Evolutionary conservation across 2,113 vertebrate species (phyloP).

Genomic region (Boulengeromyrus knoepffleri): DNA sequence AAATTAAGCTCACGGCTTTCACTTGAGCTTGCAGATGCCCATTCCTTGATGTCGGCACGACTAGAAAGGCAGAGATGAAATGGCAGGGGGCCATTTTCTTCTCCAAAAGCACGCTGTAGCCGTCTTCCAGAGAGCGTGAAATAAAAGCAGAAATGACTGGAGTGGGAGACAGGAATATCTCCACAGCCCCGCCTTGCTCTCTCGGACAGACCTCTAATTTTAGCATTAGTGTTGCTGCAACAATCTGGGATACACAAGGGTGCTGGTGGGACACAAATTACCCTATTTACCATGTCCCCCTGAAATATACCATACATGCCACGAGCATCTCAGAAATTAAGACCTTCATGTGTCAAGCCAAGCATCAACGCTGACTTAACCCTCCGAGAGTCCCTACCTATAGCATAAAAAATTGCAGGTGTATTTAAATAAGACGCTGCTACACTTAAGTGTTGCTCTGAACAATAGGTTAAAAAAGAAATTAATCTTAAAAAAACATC

Average conservation of each 20-base stretch:
- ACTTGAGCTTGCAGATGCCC: neutral
- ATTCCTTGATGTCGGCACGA: neutral
- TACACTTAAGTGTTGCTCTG: neutral
- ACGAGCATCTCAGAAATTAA: neutral
- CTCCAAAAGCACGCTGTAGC: neutral
- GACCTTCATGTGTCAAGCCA: neutral
- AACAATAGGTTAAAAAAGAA: neutral
- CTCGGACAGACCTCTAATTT: conserved; percentile 28
- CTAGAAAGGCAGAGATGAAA: neutral
- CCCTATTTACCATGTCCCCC: neutral
- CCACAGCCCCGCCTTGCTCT: neutral
- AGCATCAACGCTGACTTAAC: neutral
- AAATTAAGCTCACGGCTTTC: neutral
- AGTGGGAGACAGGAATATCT: conserved; percentile 14
- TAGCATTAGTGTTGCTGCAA: conserved; percentile 15
- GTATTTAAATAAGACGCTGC: neutral
- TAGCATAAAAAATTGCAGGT: neutral
- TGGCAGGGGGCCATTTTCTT: neutral
- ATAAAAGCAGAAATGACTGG: neutral
- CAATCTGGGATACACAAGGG: neutral
- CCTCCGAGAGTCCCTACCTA: neutral
- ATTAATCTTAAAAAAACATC: neutral
- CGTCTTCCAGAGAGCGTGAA: neutral
- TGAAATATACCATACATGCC: neutral
- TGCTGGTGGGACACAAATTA: neutral